Percentiles rank a stretch among this genome's conserved stretches.
Conservation (phyloP, 2,113 vertebrate species). For the Nothoprocta pentlandii region DNA sequence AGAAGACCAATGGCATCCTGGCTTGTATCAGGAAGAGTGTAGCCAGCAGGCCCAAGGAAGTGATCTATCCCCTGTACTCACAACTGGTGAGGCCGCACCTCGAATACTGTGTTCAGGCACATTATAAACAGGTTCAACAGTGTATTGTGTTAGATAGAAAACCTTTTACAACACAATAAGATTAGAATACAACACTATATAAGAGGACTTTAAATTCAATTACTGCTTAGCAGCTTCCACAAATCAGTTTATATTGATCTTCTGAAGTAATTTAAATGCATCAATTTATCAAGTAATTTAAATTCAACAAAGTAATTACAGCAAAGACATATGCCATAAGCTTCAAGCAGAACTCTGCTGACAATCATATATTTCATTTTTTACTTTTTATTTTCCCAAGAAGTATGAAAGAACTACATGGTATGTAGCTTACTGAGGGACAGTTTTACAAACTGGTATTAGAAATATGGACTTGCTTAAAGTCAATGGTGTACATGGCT, state of each 20-base stretch:
- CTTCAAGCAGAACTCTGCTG: background rate
- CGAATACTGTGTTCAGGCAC: background rate
- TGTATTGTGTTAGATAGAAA: background rate
- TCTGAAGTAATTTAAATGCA: slow-evolving; percentile 30
- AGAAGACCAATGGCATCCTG: no score
- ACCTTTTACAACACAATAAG: background rate
- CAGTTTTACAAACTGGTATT: background rate
- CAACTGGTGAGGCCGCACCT: no score
- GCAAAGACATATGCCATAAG: background rate
- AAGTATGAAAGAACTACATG: background rate
- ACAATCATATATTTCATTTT: background rate
- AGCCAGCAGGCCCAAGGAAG: no score
- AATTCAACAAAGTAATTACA: slow-evolving; percentile 6
- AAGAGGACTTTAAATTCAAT: background rate
- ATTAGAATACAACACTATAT: background rate
- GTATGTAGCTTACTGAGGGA: background rate
- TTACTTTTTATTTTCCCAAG: background rate
- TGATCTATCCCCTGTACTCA: no score
- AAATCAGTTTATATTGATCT: background rate
- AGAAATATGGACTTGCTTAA: background rate
- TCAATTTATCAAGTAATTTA: slow-evolving; percentile 16
- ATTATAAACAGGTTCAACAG: background rate
- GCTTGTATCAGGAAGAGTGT: no score
- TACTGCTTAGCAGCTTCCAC: slow-evolving; percentile 8
- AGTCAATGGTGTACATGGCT: background rate